Percentiles rank a stretch among this genome's conserved stretches.
phyloP scores from a whole-genome alignment of 2,888 invertebrate species.

The Heliconius aoede region DNA sequence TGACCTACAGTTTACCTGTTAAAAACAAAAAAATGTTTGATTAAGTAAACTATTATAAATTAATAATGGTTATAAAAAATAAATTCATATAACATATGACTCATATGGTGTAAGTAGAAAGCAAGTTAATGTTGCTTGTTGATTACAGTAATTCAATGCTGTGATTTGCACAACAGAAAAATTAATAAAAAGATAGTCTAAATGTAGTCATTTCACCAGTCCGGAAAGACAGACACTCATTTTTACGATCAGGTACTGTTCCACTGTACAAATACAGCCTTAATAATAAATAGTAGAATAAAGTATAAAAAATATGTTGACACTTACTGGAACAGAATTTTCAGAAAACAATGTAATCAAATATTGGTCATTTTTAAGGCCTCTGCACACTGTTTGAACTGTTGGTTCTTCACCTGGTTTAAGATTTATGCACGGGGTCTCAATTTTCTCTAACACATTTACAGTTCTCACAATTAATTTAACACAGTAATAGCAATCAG shows the following conservation, averaged over 20 bases:
- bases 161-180: too few species aligned
- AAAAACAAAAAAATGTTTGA: conserved; percentile 24
- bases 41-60: not conserved
- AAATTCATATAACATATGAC: not conserved
- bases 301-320: conserved; percentile 42
- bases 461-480: conserved; percentile 93
- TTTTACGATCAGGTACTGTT: too few species aligned
- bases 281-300: not conserved
- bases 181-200: too few species aligned
- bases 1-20: conserved; percentile 92
- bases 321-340: conserved; percentile 90
- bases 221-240: too few species aligned
- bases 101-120: not conserved
- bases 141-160: too few species aligned
- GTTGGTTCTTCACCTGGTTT: conserved; percentile 86
- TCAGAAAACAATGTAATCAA: conserved; percentile 94
- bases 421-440: conserved; percentile 91
- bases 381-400: conserved; percentile 89
- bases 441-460: conserved; percentile 94
- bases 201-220: too few species aligned
- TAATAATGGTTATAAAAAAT: too few species aligned
- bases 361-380: conserved; percentile 90
- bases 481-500: conserved; percentile 92
- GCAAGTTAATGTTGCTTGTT: not conserved
- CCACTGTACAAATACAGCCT: not conserved